Base-by-base conservation (phyloP, 2,888 invertebrate genomes). In the Sphecodes monilicornis region DNA sequence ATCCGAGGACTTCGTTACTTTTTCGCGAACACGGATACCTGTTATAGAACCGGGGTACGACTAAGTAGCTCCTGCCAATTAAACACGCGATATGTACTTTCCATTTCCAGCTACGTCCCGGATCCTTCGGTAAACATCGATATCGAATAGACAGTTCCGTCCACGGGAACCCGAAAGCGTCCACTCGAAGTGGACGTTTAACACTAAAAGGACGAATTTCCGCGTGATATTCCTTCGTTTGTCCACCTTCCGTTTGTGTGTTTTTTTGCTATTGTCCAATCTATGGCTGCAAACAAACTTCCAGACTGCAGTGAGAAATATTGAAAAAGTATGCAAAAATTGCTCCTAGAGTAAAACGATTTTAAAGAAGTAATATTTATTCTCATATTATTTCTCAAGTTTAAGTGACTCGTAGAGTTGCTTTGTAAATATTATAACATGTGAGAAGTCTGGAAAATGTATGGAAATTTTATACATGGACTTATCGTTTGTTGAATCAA, bases 111-210 rank as follows among this genome's bases (percentile, higher is more conserved):
- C 22, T 43, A 76, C 76, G 50, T 76, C 32, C 79, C 41, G 73
- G 73, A 84, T 84, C 80, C 84, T 66, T 76, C 69, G 85, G 80
- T 66, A 84, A 83, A 76, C 80, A 85, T 64, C 79, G 84, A 80
- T 80, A 80, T 76, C 80, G 85, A 64, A 84, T 80, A 85, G 85
- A 83, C 69, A 84, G 84, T 80, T 80, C 73, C 73, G 79, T 64
- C 70, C 54, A 32, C 66, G 54, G 32, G 32, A 22, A 41, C 29
- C 72, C n/a, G 60, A 72, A 83, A 85, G 69, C 54, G 73, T 76
- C 84, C 85, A 84, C 80, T 57, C 76, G 29, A 80, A 54, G 73
- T 54, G 79, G 54, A 73, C 76, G 68, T 80, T 85, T 85, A 83
- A 76, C 83, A 6, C 64, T 66, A 74, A 77, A 84, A 84, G 74